Evolutionary conservation across 2,888 invertebrate species (phyloP).

Genomic region (Ethmia dodecea): DNA sequence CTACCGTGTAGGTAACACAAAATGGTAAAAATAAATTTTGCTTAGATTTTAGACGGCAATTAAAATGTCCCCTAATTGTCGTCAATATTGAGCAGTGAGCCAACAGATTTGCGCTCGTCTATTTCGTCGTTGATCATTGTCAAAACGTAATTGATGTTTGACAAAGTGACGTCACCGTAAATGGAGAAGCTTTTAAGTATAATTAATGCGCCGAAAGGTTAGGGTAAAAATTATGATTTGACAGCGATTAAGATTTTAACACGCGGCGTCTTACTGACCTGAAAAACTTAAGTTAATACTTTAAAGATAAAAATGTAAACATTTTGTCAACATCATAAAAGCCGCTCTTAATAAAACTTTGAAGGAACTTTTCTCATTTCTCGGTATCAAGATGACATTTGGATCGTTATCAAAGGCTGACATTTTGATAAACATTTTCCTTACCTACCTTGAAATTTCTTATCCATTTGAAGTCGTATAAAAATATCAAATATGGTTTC

Average conservation of each 20-base stretch:
- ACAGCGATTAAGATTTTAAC: not conserved
- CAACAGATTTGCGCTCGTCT: constrained; percentile 35
- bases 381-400: constrained; percentile 45
- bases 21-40: too few species aligned
- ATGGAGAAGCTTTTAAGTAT: constrained; percentile 63
- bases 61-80: not conserved
- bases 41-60: too few species aligned
- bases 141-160: constrained; percentile 67
- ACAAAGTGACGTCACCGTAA: constrained; percentile 66
- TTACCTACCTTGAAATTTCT: constrained; percentile 28
- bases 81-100: constrained; percentile 24
- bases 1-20: too few species aligned
- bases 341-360: constrained; percentile 29
- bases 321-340: constrained; percentile 36
- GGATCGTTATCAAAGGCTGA: constrained; percentile 37
- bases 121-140: constrained; percentile 67
- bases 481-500: not conserved
- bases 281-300: too few species aligned
- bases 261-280: too few species aligned
- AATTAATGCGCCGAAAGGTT: constrained; percentile 50
- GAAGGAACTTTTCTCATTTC: constrained; percentile 42
- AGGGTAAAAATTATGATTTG: constrained; percentile 28
- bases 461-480: constrained; percentile 5
- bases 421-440: constrained; percentile 49
- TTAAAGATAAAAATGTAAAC: too few species aligned